phyloP scores from a whole-genome alignment of 2,797 vertebrate species.

The Phataginus tricuspis region DNA sequence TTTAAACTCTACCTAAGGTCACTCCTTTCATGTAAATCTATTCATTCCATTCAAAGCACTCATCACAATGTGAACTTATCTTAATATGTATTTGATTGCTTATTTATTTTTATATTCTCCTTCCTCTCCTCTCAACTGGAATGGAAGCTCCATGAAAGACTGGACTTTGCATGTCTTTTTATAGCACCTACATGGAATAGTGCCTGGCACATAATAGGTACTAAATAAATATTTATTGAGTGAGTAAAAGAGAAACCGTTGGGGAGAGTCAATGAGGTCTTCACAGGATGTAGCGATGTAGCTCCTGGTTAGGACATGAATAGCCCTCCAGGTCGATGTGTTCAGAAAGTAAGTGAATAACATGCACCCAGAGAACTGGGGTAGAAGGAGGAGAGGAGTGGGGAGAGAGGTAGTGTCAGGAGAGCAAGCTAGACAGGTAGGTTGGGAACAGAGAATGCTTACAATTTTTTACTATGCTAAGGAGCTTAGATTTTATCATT shows the following conservation, averaged over 20 bases:
- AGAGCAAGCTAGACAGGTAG: background rate
- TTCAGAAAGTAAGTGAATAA: background rate
- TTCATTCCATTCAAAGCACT: background rate
- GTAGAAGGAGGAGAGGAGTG: background rate
- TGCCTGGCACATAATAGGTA: background rate
- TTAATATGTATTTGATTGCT: background rate
- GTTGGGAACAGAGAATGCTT: background rate
- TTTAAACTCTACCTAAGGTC: background rate
- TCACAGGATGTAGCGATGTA: background rate
- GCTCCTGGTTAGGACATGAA: background rate
- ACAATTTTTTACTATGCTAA: background rate
- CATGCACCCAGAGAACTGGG: background rate
- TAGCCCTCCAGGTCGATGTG: background rate
- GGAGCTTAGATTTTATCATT: background rate
- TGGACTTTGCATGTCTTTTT: background rate
- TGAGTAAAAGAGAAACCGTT: background rate
- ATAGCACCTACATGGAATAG: background rate
- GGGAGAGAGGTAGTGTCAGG: background rate
- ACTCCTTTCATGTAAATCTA: background rate
- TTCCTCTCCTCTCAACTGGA: background rate
- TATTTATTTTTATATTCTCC: background rate
- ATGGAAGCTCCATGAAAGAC: background rate
- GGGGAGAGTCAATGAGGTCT: background rate
- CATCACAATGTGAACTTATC: background rate
- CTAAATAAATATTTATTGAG: constrained; percentile 7